These are phyloP conservation scores for Microcebus lehilahytsara DNA, from an alignment of 2,113 vertebrate species.

Conservation along the genomic window DNA sequence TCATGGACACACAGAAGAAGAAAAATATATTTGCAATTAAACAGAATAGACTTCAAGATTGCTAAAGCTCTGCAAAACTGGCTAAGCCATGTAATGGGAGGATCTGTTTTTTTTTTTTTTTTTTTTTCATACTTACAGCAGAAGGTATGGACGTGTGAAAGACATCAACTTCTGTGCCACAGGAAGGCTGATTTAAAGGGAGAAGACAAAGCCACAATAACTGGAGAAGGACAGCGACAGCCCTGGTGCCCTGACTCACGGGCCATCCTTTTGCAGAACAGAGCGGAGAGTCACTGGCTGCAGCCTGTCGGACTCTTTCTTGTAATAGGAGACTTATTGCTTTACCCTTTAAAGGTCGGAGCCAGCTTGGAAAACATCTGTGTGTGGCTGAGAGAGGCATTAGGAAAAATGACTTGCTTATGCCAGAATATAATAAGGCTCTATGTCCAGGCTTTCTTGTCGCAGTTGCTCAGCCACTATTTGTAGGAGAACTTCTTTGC, in stretches of 20 bases:
- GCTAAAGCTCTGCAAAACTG: background rate
- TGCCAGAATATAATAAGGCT: background rate
- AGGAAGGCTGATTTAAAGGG: background rate
- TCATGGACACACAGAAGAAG: background rate
- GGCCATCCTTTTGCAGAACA: background rate
- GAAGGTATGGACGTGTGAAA: background rate
- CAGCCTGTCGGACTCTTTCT: background rate
- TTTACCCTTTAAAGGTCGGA: constrained; percentile 31
- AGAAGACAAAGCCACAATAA: background rate
- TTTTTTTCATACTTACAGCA: background rate
- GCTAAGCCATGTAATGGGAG: background rate
- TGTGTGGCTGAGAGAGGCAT: background rate
- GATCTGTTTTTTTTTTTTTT: background rate
- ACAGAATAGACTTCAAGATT: background rate
- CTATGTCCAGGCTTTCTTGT: background rate
- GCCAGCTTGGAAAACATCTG: background rate
- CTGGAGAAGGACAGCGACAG: background rate
- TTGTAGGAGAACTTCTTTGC: background rate
- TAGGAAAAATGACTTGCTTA: background rate
- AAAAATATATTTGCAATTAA: background rate
- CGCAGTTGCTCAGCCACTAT: background rate
- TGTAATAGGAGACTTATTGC: background rate
- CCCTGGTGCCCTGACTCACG: background rate
- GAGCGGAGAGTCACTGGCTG: background rate
- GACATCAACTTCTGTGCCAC: background rate